Base-by-base conservation (phyloP, 2,797 vertebrate genomes). In the Muscicapa striata region DNA sequence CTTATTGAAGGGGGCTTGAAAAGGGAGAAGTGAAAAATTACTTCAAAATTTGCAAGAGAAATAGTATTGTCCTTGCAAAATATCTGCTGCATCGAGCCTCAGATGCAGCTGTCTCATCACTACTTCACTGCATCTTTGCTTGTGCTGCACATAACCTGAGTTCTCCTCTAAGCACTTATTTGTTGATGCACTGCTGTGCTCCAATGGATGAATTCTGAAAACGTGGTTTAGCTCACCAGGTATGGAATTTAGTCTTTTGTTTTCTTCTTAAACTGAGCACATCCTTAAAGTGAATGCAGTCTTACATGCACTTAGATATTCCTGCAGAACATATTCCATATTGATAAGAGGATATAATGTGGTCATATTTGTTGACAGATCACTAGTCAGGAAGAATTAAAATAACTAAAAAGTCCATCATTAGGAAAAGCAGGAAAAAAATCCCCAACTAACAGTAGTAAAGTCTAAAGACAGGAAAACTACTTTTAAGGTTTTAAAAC, bases 391-490 rank as follows among this genome's bases (percentile, higher is more conserved):
- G 43, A 21, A 84, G 34, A 67, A 90, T 26, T 49, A 69, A 70
- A 68, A 84, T 9, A 70, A 67, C 30, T 63, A 59, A 57, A 46
- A 87, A 7, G 6, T 1, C 2, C 12, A 2, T 24, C 9, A n/a
- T 55, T 34, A 78, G 41, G 63, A 73, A 66, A 54, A 43, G 2
- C 19, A 32, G 3, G 3, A 0, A 22, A 30, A 58, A 59, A 68
- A 43, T 8, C 1, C 1, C 6, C 2, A 32, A 36, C 2, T 57
- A 34, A 38, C 36, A 36, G 36, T 1, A 58, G 5, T 9, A 4
- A 72, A 19, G 3, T 54, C 38, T 67, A 67, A 77, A 77, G 9
- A 38, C 3, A 22, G 8, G 6, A 34, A 79, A 89, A 61, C 3
- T 34, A 21, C 13, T 41, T 79, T 5, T 34, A 26, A 62, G 3